A percentile compares a stretch with the other conserved stretches of the same genome.
Conservation (phyloP, 1,140 invertebrate species). For the Lamellibrachia luymesi region DNA sequence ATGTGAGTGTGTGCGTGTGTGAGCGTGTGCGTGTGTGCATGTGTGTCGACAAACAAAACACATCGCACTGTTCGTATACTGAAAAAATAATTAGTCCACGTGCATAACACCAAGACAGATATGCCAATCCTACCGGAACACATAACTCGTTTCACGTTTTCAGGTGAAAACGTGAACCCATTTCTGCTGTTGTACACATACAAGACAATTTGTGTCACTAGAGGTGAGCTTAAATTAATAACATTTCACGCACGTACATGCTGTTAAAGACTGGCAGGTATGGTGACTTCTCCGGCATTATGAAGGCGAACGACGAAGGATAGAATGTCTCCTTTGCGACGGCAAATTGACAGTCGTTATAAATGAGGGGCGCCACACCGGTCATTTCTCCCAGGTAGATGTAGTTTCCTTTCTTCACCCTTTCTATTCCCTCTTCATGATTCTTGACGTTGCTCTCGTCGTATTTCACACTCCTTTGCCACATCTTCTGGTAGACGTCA, state of each 20-base stretch:
- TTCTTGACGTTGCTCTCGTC: neutral
- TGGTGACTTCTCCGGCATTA: conserved; percentile 14
- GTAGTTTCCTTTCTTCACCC: conserved; percentile 14
- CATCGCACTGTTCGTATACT: no score
- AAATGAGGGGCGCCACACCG: conserved; percentile 14
- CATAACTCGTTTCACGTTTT: no score
- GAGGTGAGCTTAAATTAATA: no score
- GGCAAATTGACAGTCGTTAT: conserved; percentile 9
- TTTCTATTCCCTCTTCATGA: conserved; percentile 12
- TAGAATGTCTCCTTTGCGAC: conserved; percentile 8
- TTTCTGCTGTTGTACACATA: no score
- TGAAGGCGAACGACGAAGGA: neutral
- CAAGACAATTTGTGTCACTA: no score
- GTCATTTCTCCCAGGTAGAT: conserved; percentile 16
- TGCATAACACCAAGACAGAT: no score
- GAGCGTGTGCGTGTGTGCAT: no score
- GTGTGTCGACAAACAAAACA: no score
- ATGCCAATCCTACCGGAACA: no score
- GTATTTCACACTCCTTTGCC: neutral
- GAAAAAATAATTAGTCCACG: no score
- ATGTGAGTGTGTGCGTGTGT: no score
- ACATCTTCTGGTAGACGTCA: conserved; percentile 14
- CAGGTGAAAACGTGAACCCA: no score
- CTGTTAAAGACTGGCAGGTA: conserved; percentile 11
- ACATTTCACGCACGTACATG: neutral